A percentile compares a stretch with the other conserved stretches of the same genome.
phyloP scores from a whole-genome alignment of 2,797 vertebrate species.

The Gallinago stenura region DNA sequence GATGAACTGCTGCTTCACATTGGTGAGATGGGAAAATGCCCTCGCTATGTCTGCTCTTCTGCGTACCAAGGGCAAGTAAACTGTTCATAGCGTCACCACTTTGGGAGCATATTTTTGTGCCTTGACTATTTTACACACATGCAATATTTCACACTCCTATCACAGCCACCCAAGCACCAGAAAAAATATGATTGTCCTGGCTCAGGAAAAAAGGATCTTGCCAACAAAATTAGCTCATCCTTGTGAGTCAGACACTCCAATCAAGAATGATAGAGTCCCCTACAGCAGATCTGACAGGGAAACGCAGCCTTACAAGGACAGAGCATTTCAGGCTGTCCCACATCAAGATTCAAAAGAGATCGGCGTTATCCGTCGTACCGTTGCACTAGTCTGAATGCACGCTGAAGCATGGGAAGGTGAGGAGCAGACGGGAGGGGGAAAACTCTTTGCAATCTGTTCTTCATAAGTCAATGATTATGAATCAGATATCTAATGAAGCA shows the following conservation, averaged over 20 bases:
- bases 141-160: slow-evolving; percentile 40
- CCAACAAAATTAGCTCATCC: slow-evolving; percentile 62
- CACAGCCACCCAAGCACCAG: background rate
- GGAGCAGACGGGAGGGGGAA: background rate
- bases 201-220: slow-evolving; percentile 27
- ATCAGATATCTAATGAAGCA: slow-evolving; percentile 68
- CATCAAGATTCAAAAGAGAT: background rate
- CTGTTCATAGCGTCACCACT: background rate
- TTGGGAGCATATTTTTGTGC: background rate
- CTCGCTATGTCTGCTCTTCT: background rate
- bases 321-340: background rate
- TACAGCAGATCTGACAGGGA: background rate
- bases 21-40: background rate
- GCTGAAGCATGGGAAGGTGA: background rate
- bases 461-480: slow-evolving; percentile 57
- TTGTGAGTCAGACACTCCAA: slow-evolving; percentile 53
- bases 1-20: background rate
- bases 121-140: background rate
- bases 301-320: slow-evolving; percentile 10
- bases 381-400: background rate
- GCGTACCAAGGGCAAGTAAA: background rate
- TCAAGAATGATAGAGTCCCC: slow-evolving; percentile 27
- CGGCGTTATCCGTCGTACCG: background rate
- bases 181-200: slow-evolving; percentile 26
- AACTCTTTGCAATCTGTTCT: slow-evolving; percentile 57